Base-by-base conservation (phyloP, 1,140 invertebrate species). In the Drosophila quadrilineata region DNA sequence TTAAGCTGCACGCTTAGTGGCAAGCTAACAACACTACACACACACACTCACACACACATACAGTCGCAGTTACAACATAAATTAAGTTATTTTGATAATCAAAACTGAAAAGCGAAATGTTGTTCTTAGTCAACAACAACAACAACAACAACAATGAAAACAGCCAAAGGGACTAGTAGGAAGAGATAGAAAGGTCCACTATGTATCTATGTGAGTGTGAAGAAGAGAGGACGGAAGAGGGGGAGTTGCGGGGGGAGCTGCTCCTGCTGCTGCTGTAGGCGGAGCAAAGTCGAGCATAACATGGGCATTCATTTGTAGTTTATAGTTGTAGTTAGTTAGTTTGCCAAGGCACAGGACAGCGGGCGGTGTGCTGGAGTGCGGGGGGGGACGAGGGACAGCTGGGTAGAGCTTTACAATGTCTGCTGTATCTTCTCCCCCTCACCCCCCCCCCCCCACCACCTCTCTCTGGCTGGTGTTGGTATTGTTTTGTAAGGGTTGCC, bases 1-100 rank as follows among this genome's bases (percentile, higher is more conserved):
- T 84, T 84, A 76, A 82, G 76, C 73, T 76, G 63, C 77, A 64
- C 43, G 58, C 72, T 84, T 76, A 82, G 72, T 72, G 53, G 58
- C 57, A 62, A n/a, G 33, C 69, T 56, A 35, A 52, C 31, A 40
- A 46, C 40, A 36, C 54, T n/a, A 40, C 46, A 36, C 54, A 52
- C 38, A 28, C 19, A 33, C 46, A 48, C 28, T 14, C 46, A 28
- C 19, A 52, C 46, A 46, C 10, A 38, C 45, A 40, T 24, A 45
- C 58, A 9, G 22, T 24, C 12, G 52, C 60, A 33, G 12, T 29
- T 48, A 52, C 56, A 68, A 75, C 72, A 82, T 82, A 82, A 82
- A 82, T 82, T 76, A 84, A 82, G 76, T 82, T 82, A 82, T 82
- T 82, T 84, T 84, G 76, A 82, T 82, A 82, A 84, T 82, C 76